A percentile compares a stretch with the other conserved stretches of the same genome.
Evolutionary conservation across 2,888 invertebrate species (phyloP).

Genomic region (Pandemis heparana): DNA sequence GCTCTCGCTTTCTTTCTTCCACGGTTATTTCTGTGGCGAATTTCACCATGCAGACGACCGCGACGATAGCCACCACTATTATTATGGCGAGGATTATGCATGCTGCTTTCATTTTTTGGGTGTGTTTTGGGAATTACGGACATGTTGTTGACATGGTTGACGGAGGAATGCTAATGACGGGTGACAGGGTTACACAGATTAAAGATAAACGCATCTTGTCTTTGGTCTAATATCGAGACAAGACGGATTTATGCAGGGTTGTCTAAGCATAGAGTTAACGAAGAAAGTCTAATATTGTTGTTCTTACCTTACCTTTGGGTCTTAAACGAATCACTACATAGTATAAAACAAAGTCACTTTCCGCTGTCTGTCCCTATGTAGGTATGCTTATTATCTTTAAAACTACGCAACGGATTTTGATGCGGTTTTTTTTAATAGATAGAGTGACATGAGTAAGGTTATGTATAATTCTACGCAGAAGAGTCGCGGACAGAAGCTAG

Average conservation of each 20-base stretch:
- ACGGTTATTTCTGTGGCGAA: conserved; percentile 75
- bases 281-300: no score
- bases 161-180: neutral
- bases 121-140: neutral
- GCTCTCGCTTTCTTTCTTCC: conserved; percentile 61
- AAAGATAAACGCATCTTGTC: neutral
- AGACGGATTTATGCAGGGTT: neutral
- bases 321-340: no score
- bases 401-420: no score
- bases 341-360: no score
- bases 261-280: neutral
- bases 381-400: no score
- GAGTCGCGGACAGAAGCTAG: no score
- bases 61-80: conserved; percentile 70
- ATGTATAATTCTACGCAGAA: no score
- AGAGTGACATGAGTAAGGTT: no score
- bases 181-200: neutral
- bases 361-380: no score
- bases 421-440: no score
- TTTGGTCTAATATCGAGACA: neutral
- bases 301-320: no score
- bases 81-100: conserved; percentile 64
- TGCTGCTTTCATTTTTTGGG: conserved; percentile 5
- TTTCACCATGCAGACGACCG: conserved; percentile 77
- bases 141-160: conserved; percentile 4